These are phyloP conservation scores for Anomalospiza imberbis DNA, from an alignment of 2,797 vertebrate genomes.

Conservation along the genomic window DNA sequence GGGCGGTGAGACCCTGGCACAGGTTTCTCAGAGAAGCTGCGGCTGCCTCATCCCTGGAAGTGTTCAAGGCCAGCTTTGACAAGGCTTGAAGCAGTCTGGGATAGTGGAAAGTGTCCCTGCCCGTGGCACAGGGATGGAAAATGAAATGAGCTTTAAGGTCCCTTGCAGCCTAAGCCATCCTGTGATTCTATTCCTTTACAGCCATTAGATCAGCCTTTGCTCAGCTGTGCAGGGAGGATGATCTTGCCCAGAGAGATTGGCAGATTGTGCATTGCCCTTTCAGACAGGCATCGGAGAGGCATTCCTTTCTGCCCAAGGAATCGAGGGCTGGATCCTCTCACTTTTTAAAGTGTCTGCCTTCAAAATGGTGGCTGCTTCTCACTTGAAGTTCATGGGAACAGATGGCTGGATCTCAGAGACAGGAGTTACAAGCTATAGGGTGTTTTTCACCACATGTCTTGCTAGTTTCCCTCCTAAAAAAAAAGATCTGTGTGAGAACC, in stretches of 20 bases:
- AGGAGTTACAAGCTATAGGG: slow-evolving; percentile 38
- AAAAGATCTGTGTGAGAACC: slow-evolving; percentile 6
- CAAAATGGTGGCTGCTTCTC: slow-evolving; percentile 44
- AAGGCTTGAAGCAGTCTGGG: not conserved
- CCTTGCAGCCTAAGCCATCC: not conserved
- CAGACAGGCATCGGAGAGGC: not conserved
- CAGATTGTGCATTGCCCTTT: not conserved
- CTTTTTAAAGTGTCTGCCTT: not conserved
- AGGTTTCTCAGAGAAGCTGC: not conserved
- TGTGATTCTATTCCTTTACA: not conserved
- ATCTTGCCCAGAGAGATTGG: not conserved
- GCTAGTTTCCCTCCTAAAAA: slow-evolving; percentile 50
- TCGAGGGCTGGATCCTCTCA: not conserved
- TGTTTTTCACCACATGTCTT: slow-evolving; percentile 48
- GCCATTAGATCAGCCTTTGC: not conserved
- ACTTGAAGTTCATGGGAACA: slow-evolving; percentile 44
- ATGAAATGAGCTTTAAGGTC: not conserved
- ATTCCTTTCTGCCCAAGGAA: not conserved
- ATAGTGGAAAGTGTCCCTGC: not conserved
- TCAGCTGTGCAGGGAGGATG: not conserved
- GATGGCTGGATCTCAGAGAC: slow-evolving; percentile 46
- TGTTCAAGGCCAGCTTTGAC: not conserved
- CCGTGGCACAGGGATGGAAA: not conserved
- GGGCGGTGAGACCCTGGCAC: not conserved
- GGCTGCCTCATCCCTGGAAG: not conserved